Evolutionary conservation across 2,797 vertebrate genomes (phyloP), one percentile per base, ranked within the genome.

Genomic region (Malacoctenus gilli): DNA sequence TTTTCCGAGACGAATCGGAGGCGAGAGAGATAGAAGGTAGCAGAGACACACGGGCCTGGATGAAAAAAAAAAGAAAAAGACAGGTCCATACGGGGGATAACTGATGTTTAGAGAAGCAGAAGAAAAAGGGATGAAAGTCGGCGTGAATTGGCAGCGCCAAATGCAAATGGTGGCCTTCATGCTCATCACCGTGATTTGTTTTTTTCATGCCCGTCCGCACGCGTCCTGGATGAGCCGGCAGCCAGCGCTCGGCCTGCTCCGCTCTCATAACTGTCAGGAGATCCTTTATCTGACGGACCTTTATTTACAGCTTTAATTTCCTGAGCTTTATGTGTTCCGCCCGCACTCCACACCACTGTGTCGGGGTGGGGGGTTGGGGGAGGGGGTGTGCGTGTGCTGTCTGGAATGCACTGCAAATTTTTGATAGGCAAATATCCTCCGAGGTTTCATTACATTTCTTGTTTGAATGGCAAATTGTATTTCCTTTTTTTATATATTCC

Each of bases 301-400:
- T 91, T 92, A 92, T 91, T 92, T 92, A 90, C 90, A 89, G 86
- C 90, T 92, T 93, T 92, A 90, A 92, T 92, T 91, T 91, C 89
- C 88, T 92, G 89, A 87, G 86, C 86, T 90, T 90, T 87, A 88
- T 89, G 80, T 81, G 79, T 82, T 77, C 78, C 68, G 63, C 85
- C 79, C 73, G 23, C 71, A 65, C 73, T 69, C 50, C 77, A 62
- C 71, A 51, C 70, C 72, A 43, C 81, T 65, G 72, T 79, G 72
- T 79, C 80, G 77, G 25, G 75, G 69, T n/a, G n/a, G n/a, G n/a
- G n/a, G n/a, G n/a, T n/a, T n/a, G n/a, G n/a, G n/a, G n/a, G n/a
- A n/a, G n/a, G n/a, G n/a, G n/a, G n/a, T n/a, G n/a, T n/a, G 69
- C n/a, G 59, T 61, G 52, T 59, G 74, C 71, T 47, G 75, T 51